Conservation (phyloP, 2,888 invertebrate genomes). For the Cephus runcator region DNA sequence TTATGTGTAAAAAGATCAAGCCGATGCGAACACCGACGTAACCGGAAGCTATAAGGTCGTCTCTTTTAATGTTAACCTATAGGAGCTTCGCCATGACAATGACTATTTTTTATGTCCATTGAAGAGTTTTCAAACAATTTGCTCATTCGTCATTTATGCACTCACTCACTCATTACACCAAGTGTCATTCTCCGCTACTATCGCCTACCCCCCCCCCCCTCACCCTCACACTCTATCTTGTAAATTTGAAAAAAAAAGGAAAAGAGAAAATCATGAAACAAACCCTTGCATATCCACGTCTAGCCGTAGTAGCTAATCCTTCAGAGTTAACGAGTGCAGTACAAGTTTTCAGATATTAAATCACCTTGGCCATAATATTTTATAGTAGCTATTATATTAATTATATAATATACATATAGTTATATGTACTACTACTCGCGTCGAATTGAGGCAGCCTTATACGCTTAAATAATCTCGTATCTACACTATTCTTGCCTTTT, state of each 20-base stretch:
- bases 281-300: conserved; percentile 4
- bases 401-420: not conserved
- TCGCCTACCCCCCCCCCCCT: not conserved
- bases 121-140: not conserved
- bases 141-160: not conserved
- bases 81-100: not conserved
- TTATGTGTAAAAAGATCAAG: not conserved
- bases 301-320: not conserved
- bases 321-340: not conserved
- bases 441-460: conserved; percentile 12
- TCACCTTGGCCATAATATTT: conserved; percentile 2
- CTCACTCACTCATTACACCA: not conserved
- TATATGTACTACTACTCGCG: conserved; percentile 2
- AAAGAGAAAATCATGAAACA: not conserved
- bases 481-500: conserved; percentile 15
- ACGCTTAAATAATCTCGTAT: conserved; percentile 14
- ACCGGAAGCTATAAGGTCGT: conserved; percentile 3
- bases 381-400: not conserved
- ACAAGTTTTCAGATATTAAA: not conserved
- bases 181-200: not conserved
- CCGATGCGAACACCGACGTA: not conserved
- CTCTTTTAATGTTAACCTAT: not conserved
- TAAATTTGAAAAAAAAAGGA: not conserved
- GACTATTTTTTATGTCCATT: not conserved
- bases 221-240: not conserved